phyloP scores from a whole-genome alignment of 2,113 vertebrate species.

The Charina bottae region DNA sequence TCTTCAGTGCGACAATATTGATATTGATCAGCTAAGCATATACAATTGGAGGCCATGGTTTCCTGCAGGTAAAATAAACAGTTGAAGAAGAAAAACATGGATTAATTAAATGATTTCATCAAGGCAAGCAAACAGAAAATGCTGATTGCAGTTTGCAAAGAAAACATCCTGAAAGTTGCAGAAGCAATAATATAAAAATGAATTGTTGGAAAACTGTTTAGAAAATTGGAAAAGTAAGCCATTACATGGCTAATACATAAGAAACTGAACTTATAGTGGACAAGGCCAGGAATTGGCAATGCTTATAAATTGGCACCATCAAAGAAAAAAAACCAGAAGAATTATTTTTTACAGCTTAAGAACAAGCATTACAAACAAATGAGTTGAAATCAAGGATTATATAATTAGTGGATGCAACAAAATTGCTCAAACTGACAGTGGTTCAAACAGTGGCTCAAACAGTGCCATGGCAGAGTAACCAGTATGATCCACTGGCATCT shows the following conservation, averaged over 20 bases:
- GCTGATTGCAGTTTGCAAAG: background rate
- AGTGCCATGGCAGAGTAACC: background rate
- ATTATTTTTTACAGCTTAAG: background rate
- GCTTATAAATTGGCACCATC: background rate
- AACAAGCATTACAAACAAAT: background rate
- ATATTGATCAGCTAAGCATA: background rate
- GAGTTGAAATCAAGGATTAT: background rate
- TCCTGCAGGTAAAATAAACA: background rate
- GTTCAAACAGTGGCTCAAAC: background rate
- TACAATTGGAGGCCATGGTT: background rate
- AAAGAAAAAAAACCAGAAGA: background rate
- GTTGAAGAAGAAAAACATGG: background rate
- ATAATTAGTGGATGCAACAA: background rate
- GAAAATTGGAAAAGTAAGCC: background rate
- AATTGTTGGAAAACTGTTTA: background rate
- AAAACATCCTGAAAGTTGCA: background rate
- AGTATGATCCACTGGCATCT: background rate
- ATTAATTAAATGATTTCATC: background rate
- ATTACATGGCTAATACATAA: background rate
- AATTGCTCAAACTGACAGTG: background rate
- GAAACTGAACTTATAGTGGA: background rate
- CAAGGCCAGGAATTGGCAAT: background rate
- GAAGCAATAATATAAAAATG: background rate
- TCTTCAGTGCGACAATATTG: too few relatives aligned
- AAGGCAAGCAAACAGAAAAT: background rate